phyloP scores from a whole-genome alignment of 2,888 invertebrate species.

The Meliscaeva auricollis region DNA sequence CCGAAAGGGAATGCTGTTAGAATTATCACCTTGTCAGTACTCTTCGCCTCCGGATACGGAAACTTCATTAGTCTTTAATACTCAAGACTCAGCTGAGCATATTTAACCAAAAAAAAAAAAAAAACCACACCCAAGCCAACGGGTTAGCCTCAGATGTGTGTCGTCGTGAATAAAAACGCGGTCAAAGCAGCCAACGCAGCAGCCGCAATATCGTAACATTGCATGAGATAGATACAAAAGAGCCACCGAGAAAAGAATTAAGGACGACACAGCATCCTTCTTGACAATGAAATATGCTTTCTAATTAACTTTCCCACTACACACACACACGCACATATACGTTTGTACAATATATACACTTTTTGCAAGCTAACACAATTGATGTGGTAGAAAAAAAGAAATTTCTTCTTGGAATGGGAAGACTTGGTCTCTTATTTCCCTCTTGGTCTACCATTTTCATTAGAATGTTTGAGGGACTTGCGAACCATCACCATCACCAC shows the following conservation, averaged over 20 bases:
- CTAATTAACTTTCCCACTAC: slow-evolving; percentile 46
- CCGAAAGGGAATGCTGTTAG: slow-evolving; percentile 41
- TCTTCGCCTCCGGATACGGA: slow-evolving; percentile 8
- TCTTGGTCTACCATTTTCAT: slow-evolving; percentile 1
- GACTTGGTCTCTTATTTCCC: neutral
- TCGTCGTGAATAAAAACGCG: slow-evolving; percentile 20
- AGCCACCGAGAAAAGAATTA: slow-evolving; percentile 16
- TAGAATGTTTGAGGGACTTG: neutral
- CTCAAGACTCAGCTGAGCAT: slow-evolving; percentile 18
- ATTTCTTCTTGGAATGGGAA: neutral
- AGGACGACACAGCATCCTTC: slow-evolving; percentile 38
- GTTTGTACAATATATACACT: neutral
- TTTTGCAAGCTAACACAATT: slow-evolving; percentile 26
- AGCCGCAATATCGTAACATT: neutral
- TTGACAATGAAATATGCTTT: slow-evolving; percentile 61
- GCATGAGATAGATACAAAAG: neutral
- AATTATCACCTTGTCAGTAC: slow-evolving; percentile 63
- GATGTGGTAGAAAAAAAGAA: neutral
- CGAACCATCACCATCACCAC: neutral
- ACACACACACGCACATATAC: neutral
- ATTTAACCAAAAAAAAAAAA: slow-evolving; percentile 19
- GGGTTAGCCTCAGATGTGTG: slow-evolving; percentile 39
- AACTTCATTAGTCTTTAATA: slow-evolving; percentile 56
- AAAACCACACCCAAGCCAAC: slow-evolving; percentile 30
- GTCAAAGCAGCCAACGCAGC: neutral